Evolutionary conservation across 2,113 vertebrate species (phyloP).

Genomic region (Manacus vitellinus): DNA sequence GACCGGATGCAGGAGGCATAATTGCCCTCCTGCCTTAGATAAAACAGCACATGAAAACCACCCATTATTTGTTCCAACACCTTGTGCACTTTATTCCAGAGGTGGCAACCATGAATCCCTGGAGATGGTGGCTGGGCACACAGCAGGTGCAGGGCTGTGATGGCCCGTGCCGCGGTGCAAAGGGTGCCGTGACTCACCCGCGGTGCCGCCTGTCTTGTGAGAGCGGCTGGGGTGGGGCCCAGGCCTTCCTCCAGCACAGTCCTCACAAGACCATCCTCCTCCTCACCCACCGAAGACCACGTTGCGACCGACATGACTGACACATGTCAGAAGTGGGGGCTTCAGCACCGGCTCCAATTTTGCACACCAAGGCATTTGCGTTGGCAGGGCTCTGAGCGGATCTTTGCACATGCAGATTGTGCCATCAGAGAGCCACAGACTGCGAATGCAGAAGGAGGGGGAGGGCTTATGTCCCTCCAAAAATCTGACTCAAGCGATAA

Average conservation of each 20-base stretch:
- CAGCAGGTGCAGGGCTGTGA: not conserved
- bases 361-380: not conserved
- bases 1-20: not conserved
- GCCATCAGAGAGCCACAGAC: not conserved
- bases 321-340: not conserved
- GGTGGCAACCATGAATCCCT: not conserved
- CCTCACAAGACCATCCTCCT: not conserved
- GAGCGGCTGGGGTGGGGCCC: not conserved
- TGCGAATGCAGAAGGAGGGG: not conserved
- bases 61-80: not conserved
- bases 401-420: not conserved
- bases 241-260: not conserved
- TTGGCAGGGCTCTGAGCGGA: not conserved
- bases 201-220: accelerated
- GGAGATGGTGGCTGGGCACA: accelerated
- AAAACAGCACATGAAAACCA: not conserved
- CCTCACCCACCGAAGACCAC: not conserved
- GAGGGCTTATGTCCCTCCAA: constrained; percentile 8
- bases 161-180: accelerated
- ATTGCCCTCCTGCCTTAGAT: not conserved
- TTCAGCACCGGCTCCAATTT: not conserved
- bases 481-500: not conserved
- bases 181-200: not conserved
- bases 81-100: not conserved
- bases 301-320: not conserved